Base-by-base conservation (phyloP, 2,888 invertebrate species). In the Sycophila texana region DNA sequence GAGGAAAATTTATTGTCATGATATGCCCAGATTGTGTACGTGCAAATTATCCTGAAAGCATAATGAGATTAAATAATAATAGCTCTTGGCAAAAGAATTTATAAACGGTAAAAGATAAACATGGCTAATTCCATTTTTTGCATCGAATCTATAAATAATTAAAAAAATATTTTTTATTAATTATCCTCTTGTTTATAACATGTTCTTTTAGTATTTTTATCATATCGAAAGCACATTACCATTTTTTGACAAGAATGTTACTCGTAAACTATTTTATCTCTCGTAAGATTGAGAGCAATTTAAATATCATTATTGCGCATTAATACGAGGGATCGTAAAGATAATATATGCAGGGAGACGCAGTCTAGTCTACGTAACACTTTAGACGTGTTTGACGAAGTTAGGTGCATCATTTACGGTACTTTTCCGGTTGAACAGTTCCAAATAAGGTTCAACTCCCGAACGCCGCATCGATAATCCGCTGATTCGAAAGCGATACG, bases 341-440 rank as follows among this genome's bases (percentile, higher is more conserved):
- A 51, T 39, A 63, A 55, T 58, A 13, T 39, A 20, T 20, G n/a
- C 30, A 30, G 26, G 30, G 5, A 26, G 47, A 60, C 10, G 60
- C 60, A 26, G 14, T 7, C n/a, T n/a, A 30, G 26, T 57, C 39
- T 39, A 39, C 63, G 39, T 10, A 16, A n/a, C n/a, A 53, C 18
- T 65, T 14, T 39, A 16, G 18, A 18, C 73, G 58, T 26, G 26
- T 20, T 63, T 26, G 63, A 63, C 30, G 22, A 39, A 67, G 49
- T 76, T 47, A 49, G 22, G 55, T 57, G 22, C 58, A 30, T 77
- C 65, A 66, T 72, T 77, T 77, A 72, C 72, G 77, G 66, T 65
- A 72, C 72, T 72, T 71, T 77, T 58, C 71, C 60, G 58, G 72
- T 53, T 71, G 71, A 30, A 12, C 16, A 58, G 20, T 70, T 16